phyloP scores from a whole-genome alignment of 2,797 vertebrate genomes.

The Threskiornis aethiopicus region DNA sequence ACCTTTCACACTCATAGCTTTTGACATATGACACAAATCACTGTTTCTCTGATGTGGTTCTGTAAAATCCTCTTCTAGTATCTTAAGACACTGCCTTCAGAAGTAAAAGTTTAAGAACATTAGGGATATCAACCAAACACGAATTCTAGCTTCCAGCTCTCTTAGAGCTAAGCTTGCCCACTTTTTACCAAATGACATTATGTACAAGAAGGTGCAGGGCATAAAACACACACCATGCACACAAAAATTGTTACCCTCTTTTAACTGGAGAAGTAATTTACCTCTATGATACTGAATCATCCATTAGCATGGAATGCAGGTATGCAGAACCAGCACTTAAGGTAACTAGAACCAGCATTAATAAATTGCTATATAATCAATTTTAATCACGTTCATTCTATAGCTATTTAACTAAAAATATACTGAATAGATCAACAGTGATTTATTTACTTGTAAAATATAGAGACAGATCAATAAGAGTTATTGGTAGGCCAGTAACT shows the following conservation, averaged over 20 bases:
- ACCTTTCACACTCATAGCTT: not conserved
- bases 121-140: rapidly evolving
- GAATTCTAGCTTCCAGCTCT: not conserved
- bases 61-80: not conserved
- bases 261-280: not conserved
- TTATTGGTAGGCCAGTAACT: not conserved
- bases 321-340: not conserved
- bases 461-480: rapidly evolving
- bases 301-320: too few relatives aligned
- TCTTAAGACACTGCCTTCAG: not conserved
- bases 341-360: not conserved
- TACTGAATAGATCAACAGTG: rapidly evolving
- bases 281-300: not conserved
- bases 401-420: not conserved
- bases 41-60: not conserved
- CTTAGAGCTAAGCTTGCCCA: not conserved
- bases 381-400: not conserved
- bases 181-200: not conserved
- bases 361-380: rapidly evolving
- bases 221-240: not conserved
- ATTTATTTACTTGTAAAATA: not conserved
- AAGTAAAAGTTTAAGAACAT: not conserved
- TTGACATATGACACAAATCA: not conserved
- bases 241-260: not conserved
- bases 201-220: not conserved